Evolutionary conservation across 2,888 invertebrate genomes (phyloP).

Genomic region (Hesperia comma): DNA sequence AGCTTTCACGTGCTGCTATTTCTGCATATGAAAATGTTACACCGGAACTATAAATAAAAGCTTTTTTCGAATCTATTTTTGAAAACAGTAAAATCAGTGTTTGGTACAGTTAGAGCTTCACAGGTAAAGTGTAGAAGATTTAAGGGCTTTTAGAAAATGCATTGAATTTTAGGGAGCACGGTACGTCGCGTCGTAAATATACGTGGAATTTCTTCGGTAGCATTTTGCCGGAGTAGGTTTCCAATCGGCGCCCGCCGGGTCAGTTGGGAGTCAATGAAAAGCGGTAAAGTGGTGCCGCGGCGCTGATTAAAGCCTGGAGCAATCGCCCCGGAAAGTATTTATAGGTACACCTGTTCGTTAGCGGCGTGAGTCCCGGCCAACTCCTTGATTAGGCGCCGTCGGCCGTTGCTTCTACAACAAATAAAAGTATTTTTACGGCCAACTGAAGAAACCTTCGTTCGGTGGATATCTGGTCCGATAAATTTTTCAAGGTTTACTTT

Average conservation of each 20-base stretch:
- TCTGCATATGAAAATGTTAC: conserved; percentile 18
- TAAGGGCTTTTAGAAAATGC: conserved; percentile 13
- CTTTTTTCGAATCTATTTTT: neutral
- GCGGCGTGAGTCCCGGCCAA: conserved; percentile 78
- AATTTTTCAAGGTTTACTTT: conserved; percentile 42
- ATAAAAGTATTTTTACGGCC: conserved; percentile 75
- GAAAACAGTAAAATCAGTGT: neutral
- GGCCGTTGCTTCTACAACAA: conserved; percentile 78
- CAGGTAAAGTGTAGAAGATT: conserved; percentile 9
- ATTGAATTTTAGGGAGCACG: conserved; percentile 17
- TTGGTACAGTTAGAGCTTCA: neutral
- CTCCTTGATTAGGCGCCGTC: conserved; percentile 83
- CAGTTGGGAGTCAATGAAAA: conserved; percentile 81
- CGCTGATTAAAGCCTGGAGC: conserved; percentile 83
- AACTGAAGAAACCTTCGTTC: conserved; percentile 57
- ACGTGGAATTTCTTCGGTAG: conserved; percentile 69
- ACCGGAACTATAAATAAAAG: neutral
- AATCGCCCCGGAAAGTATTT: conserved; percentile 83
- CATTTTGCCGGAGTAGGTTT: conserved; percentile 74
- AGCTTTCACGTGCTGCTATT: conserved; percentile 26
- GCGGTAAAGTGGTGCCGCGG: conserved; percentile 80
- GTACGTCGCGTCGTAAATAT: conserved; percentile 57
- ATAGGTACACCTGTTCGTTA: conserved; percentile 84
- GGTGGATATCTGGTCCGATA: conserved; percentile 43
- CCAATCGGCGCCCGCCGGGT: conserved; percentile 77